A percentile compares a stretch with the other conserved stretches of the same genome.
Evolutionary conservation across 2,888 invertebrate genomes (phyloP).

Genomic region (Azorinus chamasolen): DNA sequence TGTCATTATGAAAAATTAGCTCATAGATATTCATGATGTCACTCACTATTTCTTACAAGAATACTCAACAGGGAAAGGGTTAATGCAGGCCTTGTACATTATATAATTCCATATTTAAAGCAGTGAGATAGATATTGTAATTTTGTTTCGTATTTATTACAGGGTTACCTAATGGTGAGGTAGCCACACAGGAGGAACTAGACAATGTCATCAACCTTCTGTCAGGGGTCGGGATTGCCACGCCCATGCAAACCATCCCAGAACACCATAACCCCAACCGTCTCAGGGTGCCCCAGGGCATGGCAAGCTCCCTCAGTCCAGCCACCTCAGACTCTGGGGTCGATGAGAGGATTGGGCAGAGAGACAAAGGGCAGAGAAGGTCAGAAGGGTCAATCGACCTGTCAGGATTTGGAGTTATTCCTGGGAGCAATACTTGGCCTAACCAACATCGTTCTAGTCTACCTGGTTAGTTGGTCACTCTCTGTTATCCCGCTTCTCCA

Average conservation of each 20-base stretch:
- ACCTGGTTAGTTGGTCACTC: constrained; percentile 60
- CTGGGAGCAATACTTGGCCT: constrained; percentile 76
- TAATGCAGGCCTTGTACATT: too few species aligned
- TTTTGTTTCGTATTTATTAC: too few species aligned
- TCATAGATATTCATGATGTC: too few species aligned
- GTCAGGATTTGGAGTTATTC: constrained; percentile 56
- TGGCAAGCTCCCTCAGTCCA: constrained; percentile 40
- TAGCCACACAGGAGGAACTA: constrained; percentile 82
- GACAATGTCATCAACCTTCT: constrained; percentile 83
- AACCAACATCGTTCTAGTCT: constrained; percentile 79
- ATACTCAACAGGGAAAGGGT: too few species aligned
- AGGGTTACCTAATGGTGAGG: constrained; percentile 40
- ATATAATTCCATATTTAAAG: too few species aligned
- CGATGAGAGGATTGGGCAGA: constrained; percentile 30
- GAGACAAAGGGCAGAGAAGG: constrained; percentile 71
- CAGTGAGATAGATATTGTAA: too few species aligned
- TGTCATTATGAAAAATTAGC: too few species aligned
- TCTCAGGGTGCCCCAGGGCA: constrained; percentile 33
- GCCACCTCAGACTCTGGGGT: constrained; percentile 40
- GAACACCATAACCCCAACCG: constrained; percentile 56
- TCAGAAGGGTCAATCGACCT: constrained; percentile 81
- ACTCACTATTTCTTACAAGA: too few species aligned
- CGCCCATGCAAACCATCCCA: constrained; percentile 72
- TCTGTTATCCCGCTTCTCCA: not conserved
- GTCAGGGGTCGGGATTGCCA: constrained; percentile 69